Evolutionary conservation across 2,888 invertebrate species (phyloP).

Genomic region (Agriopis aurantiaria): DNA sequence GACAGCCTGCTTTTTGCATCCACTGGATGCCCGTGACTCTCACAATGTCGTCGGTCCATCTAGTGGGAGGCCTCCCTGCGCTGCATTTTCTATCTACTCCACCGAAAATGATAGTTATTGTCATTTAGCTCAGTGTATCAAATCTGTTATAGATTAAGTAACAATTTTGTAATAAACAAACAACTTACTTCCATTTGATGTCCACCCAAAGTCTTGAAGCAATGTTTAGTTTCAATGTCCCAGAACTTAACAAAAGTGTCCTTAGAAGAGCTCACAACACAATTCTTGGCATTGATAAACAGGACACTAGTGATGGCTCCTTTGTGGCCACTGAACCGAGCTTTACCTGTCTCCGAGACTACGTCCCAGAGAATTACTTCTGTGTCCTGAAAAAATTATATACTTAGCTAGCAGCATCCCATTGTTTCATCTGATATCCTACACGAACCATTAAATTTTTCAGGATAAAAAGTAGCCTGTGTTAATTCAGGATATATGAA

Average conservation of each 20-base stretch:
- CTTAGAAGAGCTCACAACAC: slow-evolving; percentile 94
- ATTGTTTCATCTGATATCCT: no score
- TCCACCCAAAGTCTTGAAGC: slow-evolving; percentile 97
- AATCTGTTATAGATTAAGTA: not conserved
- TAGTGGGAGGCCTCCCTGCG: no score
- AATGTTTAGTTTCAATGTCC: slow-evolving; percentile 97
- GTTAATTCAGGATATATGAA: no score
- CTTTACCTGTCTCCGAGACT: slow-evolving; percentile 95
- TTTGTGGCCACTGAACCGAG: slow-evolving; percentile 96
- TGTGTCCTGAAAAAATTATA: slow-evolving; percentile 90
- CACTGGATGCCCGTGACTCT: no score
- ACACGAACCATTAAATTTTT: no score
- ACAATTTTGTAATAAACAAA: slow-evolving; percentile 11
- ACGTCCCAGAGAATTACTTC: slow-evolving; percentile 98
- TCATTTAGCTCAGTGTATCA: no score
- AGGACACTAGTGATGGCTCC: slow-evolving; percentile 93
- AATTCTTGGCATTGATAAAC: slow-evolving; percentile 90
- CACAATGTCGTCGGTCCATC: no score
- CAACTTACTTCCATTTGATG: slow-evolving; percentile 91
- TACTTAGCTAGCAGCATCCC: not conserved
- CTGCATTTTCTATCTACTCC: no score
- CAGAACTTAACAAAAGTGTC: slow-evolving; percentile 98
- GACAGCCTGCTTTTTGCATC: no score
- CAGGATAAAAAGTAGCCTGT: no score
- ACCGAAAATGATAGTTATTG: no score